phyloP scores from a whole-genome alignment of 1,140 invertebrate genomes.

The Parapsyche elsis region DNA sequence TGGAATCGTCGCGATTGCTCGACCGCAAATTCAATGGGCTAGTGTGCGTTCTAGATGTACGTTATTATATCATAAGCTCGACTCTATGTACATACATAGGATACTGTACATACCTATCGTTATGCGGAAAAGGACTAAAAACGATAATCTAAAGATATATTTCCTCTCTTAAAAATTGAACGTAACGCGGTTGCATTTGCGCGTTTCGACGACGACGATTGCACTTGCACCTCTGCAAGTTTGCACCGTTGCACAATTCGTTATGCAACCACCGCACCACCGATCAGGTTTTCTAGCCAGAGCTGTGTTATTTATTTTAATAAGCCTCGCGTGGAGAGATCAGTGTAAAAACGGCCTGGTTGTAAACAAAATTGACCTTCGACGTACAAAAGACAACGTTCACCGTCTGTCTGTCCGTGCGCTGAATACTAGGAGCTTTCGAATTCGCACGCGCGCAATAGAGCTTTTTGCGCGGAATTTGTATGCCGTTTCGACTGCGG shows the following conservation, averaged over 20 bases:
- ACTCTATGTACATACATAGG: neutral
- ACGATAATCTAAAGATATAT: neutral
- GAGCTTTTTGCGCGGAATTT: too few species aligned
- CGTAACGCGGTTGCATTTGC: neutral
- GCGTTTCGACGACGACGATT: neutral
- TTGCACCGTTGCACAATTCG: constrained; percentile 10
- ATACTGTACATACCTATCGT: neutral
- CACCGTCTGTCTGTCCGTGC: neutral
- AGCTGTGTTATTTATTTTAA: neutral
- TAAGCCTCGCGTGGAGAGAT: neutral
- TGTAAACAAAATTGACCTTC: constrained; percentile 41
- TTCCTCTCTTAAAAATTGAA: neutral
- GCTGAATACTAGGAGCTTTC: too few species aligned
- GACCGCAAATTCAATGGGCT: too few species aligned
- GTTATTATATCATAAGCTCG: neutral
- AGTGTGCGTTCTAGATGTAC: neutral
- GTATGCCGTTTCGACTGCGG: too few species aligned
- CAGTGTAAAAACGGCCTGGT: neutral
- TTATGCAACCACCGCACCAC: neutral
- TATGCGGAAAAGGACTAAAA: neutral
- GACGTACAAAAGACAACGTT: constrained; percentile 13
- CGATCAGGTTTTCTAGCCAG: constrained; percentile 15
- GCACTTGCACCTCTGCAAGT: constrained; percentile 1
- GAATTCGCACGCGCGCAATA: too few species aligned
- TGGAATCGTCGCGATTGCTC: too few species aligned